Evolutionary conservation across 2,888 invertebrate species (phyloP), one percentile per base, ranked within the genome.

Genomic region (Eubasilissa splendida): DNA sequence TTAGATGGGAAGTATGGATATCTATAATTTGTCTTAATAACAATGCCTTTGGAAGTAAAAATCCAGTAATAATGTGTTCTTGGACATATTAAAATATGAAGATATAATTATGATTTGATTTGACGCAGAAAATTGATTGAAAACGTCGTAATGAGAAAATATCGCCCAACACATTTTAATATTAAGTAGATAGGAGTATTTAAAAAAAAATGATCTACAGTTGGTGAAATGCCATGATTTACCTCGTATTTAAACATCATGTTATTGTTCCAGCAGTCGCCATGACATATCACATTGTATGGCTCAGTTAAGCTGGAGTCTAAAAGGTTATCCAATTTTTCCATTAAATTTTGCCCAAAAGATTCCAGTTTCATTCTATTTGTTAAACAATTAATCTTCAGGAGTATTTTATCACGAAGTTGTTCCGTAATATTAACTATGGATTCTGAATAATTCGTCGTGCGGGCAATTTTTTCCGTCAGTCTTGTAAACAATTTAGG

Each of bases 401-500:
- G 31, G 0, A 12, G 12, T 4, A 71, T n/a, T 8, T 71, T 71
- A 11, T 11, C 12, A 22, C 12, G 22, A 10, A 71, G 10, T 3
- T 11, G 12, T 0, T 9, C 33, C 12, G 33, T 52, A 5, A 56
- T 54, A 22, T 71, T 54, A 31, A 11, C 11, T 56, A 71, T 12
- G 9, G 4, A 22, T 31, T 71, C 56, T 3, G 31, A 54, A 11
- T 33, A 74, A 50, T 75, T 63, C 53, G 56, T 56, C 11, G 71
- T 31, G 22, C 31, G 54, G 8, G 71, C 11, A 71, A 71, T 53
- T 7, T 71, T 53, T 54, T 54, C 22, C 12, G 71, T 54, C 12
- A 22, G 12, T 12, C 31, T 71, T 4, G 14, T 12, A 7, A 56
- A 71, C 10, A 71, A 22, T 12, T 86, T 83, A 2, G 85, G 85